Evolutionary conservation across 2,888 invertebrate genomes (phyloP), one percentile per base, ranked within the genome.

Genomic region (Barypeithes pellucidus): DNA sequence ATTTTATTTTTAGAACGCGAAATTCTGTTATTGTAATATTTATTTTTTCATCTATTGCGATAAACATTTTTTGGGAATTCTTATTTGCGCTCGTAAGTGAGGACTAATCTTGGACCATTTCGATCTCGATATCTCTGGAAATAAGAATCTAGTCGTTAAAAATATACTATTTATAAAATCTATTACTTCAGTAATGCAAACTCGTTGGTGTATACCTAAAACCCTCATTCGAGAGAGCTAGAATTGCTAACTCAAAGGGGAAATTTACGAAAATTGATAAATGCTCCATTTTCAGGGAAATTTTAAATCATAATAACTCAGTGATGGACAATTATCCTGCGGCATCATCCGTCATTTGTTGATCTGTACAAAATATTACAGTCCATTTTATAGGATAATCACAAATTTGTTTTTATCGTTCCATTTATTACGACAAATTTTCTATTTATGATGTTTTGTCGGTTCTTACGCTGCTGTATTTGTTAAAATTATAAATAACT

Each of bases 291-390:
- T 50, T 60, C 47, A 24, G 45, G 45, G 11, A 39, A 66, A 71
- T 47, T 71, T 66, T 66, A 60, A 71, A 71, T 66, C 47, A 66
- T 60, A 71, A 71, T 71, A 66, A 66, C 69, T 62, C 62, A 62
- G 29, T 41, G 57, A 45, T 63, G 11, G 45, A 33, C 43, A 45
- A 33, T 63, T 69, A 62, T 62, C 68, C 24, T 36, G 62, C 41
- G 36, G 24, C 41, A 18, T 52, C 69, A 62, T 52, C 41, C 41
- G 52, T 69, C 62, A 69, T 16, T 61, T 54, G 43, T 41, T 39
- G 24, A 39, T 39, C 41, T 20, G 47, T 24, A 60, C 14, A 29
- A 60, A 59, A 47, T 47, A 47, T 11, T 33, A 43, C 7, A 2
- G 43, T n/a, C 16, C 11, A 14, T 65, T 50, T 65, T 47, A 33